These are phyloP conservation scores for Uloborus diversus DNA, from an alignment of 1,140 invertebrate species.

Conservation along the genomic window DNA sequence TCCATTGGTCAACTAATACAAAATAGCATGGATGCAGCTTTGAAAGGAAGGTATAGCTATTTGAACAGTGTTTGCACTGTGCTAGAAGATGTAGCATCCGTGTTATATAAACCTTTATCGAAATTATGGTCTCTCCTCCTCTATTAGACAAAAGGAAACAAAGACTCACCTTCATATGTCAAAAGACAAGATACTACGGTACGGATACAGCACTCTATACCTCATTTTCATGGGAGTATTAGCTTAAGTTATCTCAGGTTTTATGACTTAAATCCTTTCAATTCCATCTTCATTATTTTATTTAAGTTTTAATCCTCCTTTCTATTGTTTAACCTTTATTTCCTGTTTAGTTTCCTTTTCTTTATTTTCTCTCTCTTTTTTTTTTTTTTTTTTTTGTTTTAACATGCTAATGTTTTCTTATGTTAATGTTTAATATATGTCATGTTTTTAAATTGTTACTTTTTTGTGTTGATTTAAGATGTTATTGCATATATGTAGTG, in stretches of 20 bases:
- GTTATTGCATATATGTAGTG: not conserved
- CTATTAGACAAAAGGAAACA: conserved; percentile 48
- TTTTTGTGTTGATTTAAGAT: not conserved
- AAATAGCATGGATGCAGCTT: conserved; percentile 43
- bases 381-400: not conserved
- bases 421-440: not conserved
- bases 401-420: too few relatives aligned
- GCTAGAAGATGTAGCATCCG: conserved; percentile 44
- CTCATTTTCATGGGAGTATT: conserved; percentile 44
- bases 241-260: conserved; percentile 22
- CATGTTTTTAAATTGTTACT: not conserved
- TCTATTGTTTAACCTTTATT: not conserved
- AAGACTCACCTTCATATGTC: conserved; percentile 42
- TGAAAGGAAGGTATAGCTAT: conserved; percentile 56
- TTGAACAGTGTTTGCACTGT: conserved; percentile 31
- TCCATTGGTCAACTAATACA: not conserved
- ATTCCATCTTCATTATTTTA: not conserved
- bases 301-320: not conserved
- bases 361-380: not conserved
- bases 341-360: not conserved
- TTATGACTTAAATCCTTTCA: not conserved
- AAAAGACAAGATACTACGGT: conserved; percentile 53
- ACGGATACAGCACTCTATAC: conserved; percentile 41
- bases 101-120: conserved; percentile 51
- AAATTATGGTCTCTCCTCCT: conserved; percentile 55